Evolutionary conservation across 2,113 vertebrate species (phyloP).

Genomic region (Malurus melanocephalus): DNA sequence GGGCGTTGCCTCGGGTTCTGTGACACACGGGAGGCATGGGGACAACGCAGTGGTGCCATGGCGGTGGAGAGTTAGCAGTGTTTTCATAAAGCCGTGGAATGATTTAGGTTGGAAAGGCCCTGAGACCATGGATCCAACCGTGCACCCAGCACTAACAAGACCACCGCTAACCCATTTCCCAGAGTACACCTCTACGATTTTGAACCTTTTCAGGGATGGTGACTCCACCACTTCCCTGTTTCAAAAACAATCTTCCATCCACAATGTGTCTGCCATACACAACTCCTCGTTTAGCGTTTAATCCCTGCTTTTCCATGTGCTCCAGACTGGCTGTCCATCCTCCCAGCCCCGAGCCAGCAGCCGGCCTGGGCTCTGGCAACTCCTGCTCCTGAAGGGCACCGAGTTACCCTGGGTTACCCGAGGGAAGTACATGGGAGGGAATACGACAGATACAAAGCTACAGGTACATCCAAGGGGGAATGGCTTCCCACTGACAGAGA

Average conservation of each 20-base stretch:
- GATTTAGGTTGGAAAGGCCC: neutral
- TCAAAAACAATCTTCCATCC: neutral
- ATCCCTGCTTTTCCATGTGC: neutral
- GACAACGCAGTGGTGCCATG: too few species aligned
- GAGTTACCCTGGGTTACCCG: neutral
- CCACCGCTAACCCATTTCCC: neutral
- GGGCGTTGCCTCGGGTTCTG: neutral
- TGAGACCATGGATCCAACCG: accelerated
- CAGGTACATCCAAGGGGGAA: neutral
- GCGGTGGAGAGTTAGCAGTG: neutral
- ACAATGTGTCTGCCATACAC: neutral
- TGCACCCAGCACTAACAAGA: neutral
- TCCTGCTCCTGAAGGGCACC: neutral
- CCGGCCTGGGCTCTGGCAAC: neutral
- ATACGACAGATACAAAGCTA: neutral
- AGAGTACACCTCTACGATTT: neutral
- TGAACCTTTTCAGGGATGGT: too few species aligned
- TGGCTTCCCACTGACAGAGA: neutral
- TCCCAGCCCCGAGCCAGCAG: accelerated
- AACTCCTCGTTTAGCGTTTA: accelerated
- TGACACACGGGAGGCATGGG: neutral
- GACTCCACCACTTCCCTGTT: neutral
- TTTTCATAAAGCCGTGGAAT: neutral
- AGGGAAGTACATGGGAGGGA: neutral
- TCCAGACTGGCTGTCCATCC: neutral